Evolutionary conservation across 2,797 vertebrate species (phyloP).

Genomic region (Glossophaga mutica): DNA sequence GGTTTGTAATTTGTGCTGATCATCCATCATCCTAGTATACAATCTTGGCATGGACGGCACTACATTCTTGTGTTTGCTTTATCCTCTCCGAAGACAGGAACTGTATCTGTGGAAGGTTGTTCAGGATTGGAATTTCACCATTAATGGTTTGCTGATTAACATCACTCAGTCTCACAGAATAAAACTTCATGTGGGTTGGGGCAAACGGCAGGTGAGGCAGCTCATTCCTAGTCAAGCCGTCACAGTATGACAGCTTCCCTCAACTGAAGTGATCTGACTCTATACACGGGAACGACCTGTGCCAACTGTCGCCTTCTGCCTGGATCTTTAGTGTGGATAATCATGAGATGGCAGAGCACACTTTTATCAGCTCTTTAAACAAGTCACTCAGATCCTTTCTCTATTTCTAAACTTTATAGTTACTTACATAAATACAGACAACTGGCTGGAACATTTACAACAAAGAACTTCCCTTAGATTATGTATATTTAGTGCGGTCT

Average conservation of each 20-base stretch:
- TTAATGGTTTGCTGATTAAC: neutral
- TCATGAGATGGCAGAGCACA: neutral
- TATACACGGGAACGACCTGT: neutral
- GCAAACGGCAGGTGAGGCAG: rapidly evolving
- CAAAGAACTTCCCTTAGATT: neutral
- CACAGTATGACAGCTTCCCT: rapidly evolving
- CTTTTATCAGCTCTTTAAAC: neutral
- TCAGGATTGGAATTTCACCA: neutral
- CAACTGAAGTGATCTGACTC: rapidly evolving
- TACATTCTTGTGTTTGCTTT: neutral
- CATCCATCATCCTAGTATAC: neutral
- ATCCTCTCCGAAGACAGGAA: neutral
- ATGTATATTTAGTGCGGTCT: neutral
- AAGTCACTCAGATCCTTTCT: neutral
- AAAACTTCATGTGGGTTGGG: neutral
- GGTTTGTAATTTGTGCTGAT: neutral
- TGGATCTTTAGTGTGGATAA: neutral
- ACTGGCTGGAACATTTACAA: neutral
- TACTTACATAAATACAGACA: neutral
- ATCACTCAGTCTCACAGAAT: neutral
- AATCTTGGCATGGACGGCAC: no score
- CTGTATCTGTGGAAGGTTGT: neutral
- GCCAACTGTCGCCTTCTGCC: neutral
- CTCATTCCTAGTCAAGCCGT: neutral
- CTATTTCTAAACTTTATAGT: neutral